phyloP scores from a whole-genome alignment of 1,140 invertebrate species.

The Drosophila setifemur region DNA sequence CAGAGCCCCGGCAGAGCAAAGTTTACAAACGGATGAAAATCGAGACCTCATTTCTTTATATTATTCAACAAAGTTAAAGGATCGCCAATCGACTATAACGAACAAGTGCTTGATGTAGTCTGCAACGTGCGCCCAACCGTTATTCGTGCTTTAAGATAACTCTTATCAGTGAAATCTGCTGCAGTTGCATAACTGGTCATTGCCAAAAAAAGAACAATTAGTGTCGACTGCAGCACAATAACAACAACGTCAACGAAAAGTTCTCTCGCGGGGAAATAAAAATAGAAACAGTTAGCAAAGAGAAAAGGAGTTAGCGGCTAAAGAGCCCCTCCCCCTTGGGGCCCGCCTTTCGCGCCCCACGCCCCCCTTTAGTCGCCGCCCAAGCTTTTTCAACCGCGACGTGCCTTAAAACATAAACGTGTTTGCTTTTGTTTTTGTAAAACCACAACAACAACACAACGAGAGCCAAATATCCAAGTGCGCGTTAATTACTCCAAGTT shows the following conservation, averaged over 20 bases:
- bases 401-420: slow-evolving; percentile 29
- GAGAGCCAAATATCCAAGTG: slow-evolving; percentile 56
- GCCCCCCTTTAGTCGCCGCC: neutral
- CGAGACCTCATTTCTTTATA: neutral
- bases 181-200: slow-evolving; percentile 45
- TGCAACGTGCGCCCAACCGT: slow-evolving; percentile 4
- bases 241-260: slow-evolving; percentile 18
- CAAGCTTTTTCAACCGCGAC: slow-evolving; percentile 2
- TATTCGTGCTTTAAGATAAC: neutral
- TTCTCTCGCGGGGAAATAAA: slow-evolving; percentile 9
- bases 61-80: neutral
- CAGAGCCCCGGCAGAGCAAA: too few relatives aligned
- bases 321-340: slow-evolving; percentile 24
- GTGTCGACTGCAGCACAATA: neutral
- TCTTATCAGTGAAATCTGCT: slow-evolving; percentile 17
- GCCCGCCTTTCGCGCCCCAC: neutral
- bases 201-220: slow-evolving; percentile 38
- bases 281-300: neutral
- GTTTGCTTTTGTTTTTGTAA: slow-evolving; percentile 3
- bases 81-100: slow-evolving; percentile 5
- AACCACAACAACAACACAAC: too few relatives aligned
- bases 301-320: slow-evolving; percentile 6
- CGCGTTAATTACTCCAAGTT: slow-evolving; percentile 50
- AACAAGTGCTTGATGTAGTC: neutral
- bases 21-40: too few relatives aligned